Conservation (phyloP, 1,140 invertebrate genomes). For the Drosophila subpulchrella region DNA sequence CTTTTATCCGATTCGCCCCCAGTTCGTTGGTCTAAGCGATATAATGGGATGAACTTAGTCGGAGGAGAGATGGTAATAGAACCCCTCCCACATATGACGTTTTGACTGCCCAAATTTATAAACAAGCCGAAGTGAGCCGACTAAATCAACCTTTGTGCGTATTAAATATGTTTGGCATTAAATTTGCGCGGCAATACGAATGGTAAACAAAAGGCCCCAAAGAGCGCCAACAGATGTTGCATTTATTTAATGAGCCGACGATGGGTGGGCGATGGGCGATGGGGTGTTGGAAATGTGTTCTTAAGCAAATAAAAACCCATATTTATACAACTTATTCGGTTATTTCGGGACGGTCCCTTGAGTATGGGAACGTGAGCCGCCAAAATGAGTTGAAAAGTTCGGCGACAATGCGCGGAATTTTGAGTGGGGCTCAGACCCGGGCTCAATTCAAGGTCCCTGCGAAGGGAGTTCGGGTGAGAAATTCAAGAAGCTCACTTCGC, state of each 20-base stretch:
- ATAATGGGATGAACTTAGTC: background rate
- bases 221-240: constrained; percentile 72
- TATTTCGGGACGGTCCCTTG: constrained; percentile 49
- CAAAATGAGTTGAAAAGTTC: constrained; percentile 28
- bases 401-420: constrained; percentile 38
- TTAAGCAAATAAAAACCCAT: constrained; percentile 61
- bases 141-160: constrained; percentile 25
- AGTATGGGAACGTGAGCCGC: constrained; percentile 26
- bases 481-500: constrained; percentile 33
- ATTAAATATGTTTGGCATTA: constrained; percentile 57
- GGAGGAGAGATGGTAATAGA: background rate
- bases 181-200: constrained; percentile 44
- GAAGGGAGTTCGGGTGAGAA: constrained; percentile 30
- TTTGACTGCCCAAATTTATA: constrained; percentile 46
- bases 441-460: constrained; percentile 42
- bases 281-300: constrained; percentile 50
- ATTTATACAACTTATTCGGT: constrained; percentile 61
- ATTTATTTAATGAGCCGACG: constrained; percentile 65
- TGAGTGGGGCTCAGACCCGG: constrained; percentile 15
- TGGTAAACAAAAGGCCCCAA: constrained; percentile 65
- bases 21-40: constrained; percentile 33
- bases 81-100: constrained; percentile 27
- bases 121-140: constrained; percentile 41
- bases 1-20: constrained; percentile 31
- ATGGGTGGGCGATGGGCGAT: constrained; percentile 31